A percentile compares a stretch with the other conserved stretches of the same genome.
phyloP scores from a whole-genome alignment of 2,113 vertebrate genomes.

The Synchiropus splendidus region DNA sequence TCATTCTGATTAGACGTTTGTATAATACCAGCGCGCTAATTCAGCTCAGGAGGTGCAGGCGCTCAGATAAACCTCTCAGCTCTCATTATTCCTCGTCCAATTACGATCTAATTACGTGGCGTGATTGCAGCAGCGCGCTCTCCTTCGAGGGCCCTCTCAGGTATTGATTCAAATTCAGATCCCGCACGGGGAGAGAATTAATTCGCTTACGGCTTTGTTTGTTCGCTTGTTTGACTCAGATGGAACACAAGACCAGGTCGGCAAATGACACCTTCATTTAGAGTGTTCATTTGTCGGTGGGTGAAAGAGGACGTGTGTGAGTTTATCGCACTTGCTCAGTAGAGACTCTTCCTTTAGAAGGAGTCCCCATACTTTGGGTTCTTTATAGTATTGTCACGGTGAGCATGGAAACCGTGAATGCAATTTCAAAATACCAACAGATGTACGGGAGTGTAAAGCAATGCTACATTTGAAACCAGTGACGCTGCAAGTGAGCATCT shows the following conservation, averaged over 20 bases:
- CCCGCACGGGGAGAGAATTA: constrained; percentile 45
- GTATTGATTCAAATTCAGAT: constrained; percentile 51
- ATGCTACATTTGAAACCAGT: too few relatives aligned
- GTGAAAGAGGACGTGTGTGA: not conserved
- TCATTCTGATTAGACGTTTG: constrained; percentile 55
- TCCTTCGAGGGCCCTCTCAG: constrained; percentile 54
- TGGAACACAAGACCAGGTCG: constrained; percentile 7
- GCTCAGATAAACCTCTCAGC: constrained; percentile 66
- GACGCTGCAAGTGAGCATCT: not conserved
- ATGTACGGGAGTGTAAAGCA: too few relatives aligned
- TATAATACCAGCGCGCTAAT: constrained; percentile 57
- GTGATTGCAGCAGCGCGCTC: constrained; percentile 51
- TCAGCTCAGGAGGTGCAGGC: constrained; percentile 58
- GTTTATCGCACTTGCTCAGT: not conserved
- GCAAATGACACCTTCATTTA: not conserved
- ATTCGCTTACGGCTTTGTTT: constrained; percentile 41
- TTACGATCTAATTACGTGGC: constrained; percentile 69
- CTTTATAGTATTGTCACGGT: not conserved
- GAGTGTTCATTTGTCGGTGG: too few relatives aligned
- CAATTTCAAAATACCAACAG: not conserved
- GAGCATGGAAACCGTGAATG: too few relatives aligned
- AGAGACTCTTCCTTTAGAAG: not conserved
- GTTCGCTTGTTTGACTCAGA: constrained; percentile 27
- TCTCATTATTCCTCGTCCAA: constrained; percentile 64
- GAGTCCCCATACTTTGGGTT: not conserved